These are phyloP conservation scores for Oryzias curvinotus DNA, from an alignment of 2,113 vertebrate genomes.

Conservation along the genomic window DNA sequence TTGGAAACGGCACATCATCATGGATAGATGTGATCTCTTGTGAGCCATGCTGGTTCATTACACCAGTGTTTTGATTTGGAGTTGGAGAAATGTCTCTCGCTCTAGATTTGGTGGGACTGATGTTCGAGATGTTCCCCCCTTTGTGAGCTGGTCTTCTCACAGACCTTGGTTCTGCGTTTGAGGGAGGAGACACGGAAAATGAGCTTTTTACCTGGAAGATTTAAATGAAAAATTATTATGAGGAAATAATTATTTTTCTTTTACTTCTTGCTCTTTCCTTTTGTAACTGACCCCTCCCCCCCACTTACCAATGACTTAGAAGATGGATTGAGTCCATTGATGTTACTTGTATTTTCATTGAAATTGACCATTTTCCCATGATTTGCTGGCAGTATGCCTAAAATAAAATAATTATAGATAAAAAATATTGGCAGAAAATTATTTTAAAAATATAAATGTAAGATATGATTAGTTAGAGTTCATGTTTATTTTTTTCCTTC, in stretches of 20 bases:
- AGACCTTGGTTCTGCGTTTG: slow-evolving; percentile 61
- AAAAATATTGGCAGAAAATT: too few species aligned
- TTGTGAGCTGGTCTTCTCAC: slow-evolving; percentile 46
- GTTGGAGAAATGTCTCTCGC: slow-evolving; percentile 13
- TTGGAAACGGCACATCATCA: slow-evolving; percentile 21
- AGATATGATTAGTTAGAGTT: too few species aligned
- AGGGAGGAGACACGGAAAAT: slow-evolving; percentile 57
- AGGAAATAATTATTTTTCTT: too few species aligned
- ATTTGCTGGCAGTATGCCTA: slow-evolving; percentile 75
- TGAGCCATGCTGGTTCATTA: slow-evolving; percentile 10
- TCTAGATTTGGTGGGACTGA: slow-evolving; percentile 13
- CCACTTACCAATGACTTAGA: slow-evolving; percentile 63
- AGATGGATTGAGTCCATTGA: slow-evolving; percentile 63
- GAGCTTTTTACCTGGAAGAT: slow-evolving; percentile 58
- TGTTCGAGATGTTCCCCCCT: slow-evolving; percentile 24
- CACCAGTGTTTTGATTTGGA: slow-evolving; percentile 13
- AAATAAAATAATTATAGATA: slow-evolving; percentile 11
- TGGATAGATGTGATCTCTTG: slow-evolving; percentile 27
- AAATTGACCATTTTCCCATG: slow-evolving; percentile 76
- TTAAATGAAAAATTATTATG: too few species aligned
- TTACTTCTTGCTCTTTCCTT: too few species aligned
- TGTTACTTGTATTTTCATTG: slow-evolving; percentile 66
- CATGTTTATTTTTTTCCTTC: not conserved
- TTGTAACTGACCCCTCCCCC: not conserved
- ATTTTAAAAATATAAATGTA: too few species aligned